These are phyloP conservation scores for Drosophila recens DNA, from an alignment of 2,888 invertebrate species.

Conservation along the genomic window DNA sequence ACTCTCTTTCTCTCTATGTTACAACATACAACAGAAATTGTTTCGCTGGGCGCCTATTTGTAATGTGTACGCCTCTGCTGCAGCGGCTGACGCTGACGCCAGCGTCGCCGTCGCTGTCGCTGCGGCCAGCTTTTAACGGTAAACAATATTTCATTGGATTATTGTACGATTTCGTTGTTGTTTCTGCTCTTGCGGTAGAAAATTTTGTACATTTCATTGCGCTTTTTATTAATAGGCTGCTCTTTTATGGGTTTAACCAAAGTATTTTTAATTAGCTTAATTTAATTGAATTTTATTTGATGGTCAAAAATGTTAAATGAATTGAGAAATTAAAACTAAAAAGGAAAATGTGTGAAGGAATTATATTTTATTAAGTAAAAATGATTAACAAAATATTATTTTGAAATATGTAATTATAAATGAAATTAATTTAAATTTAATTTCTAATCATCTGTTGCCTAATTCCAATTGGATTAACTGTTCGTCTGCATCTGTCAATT, in stretches of 20 bases:
- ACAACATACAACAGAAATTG: slow-evolving; percentile 13
- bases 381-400: too few species aligned
- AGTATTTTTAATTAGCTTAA: slow-evolving; percentile 55
- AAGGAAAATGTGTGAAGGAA: too few species aligned
- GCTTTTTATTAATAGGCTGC: slow-evolving; percentile 15
- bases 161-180: slow-evolving; percentile 13
- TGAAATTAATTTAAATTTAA: too few species aligned
- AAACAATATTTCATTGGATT: slow-evolving; percentile 52
- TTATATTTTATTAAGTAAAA: too few species aligned
- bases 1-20: background rate
- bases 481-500: background rate
- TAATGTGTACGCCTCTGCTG: slow-evolving; percentile 10
- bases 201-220: slow-evolving; percentile 15
- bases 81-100: slow-evolving; percentile 3
- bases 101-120: slow-evolving; percentile 1
- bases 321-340: too few species aligned
- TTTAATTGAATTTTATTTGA: slow-evolving; percentile 57
- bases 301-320: too few species aligned
- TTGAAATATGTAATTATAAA: too few species aligned
- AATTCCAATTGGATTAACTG: background rate
- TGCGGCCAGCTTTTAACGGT: slow-evolving; percentile 35
- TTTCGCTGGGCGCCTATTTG: slow-evolving; percentile 30
- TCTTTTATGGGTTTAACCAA: slow-evolving; percentile 28
- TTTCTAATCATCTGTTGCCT: background rate
- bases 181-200: slow-evolving; percentile 27